These are phyloP conservation scores for Sminthurinus signatus DNA, from an alignment of 1,140 invertebrate genomes.

Conservation along the genomic window DNA sequence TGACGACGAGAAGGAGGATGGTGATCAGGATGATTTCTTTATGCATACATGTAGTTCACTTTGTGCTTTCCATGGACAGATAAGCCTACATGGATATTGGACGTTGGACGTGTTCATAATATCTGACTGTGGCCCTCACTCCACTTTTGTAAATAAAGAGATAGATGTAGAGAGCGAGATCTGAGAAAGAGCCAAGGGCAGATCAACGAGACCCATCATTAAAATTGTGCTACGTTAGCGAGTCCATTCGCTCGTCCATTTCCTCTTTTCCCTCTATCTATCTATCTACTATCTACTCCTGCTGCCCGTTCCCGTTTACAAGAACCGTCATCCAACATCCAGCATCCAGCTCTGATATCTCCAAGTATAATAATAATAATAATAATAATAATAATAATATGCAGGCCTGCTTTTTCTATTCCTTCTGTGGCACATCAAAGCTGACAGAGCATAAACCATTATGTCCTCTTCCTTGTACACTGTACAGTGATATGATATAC, in stretches of 20 bases:
- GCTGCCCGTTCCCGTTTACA: too few relatives aligned
- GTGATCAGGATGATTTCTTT: too few relatives aligned
- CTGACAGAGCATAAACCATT: constrained; percentile 26
- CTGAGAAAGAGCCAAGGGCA: constrained; percentile 36
- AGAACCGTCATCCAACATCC: too few relatives aligned
- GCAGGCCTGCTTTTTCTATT: background rate
- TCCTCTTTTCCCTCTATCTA: background rate
- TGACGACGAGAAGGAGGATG: too few relatives aligned
- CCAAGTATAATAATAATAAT: constrained; percentile 4
- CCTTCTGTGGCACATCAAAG: constrained; percentile 27
- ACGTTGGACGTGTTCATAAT: too few relatives aligned
- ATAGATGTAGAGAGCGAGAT: too few relatives aligned
- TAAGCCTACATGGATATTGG: too few relatives aligned
- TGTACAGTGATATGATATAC: too few relatives aligned
- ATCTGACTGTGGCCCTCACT: too few relatives aligned
- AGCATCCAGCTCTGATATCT: background rate
- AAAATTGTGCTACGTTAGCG: constrained; percentile 37
- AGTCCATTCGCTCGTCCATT: constrained; percentile 7
- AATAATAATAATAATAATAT: constrained; percentile 14
- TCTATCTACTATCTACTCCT: too few relatives aligned
- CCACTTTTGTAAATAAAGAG: constrained; percentile 42
- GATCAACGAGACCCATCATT: constrained; percentile 38
- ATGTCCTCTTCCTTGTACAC: background rate
- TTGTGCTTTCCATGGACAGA: too few relatives aligned
- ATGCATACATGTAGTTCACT: too few relatives aligned